phyloP scores from a whole-genome alignment of 2,888 invertebrate genomes.

The Flexamia atlantica region DNA sequence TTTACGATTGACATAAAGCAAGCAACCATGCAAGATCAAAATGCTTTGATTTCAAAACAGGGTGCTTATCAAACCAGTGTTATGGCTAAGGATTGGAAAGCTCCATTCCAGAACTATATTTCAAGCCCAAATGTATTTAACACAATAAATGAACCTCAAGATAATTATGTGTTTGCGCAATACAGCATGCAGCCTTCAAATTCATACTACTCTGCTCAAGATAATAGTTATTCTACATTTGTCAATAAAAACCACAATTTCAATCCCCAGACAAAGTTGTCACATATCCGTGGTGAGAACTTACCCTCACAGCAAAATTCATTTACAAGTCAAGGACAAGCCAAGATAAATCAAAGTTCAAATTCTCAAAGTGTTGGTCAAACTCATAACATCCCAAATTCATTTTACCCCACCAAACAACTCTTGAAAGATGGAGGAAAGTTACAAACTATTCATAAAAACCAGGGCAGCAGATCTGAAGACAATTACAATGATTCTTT shows the following conservation, averaged over 20 bases:
- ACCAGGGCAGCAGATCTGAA: background rate
- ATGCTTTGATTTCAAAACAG: constrained; percentile 36
- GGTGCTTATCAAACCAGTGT: constrained; percentile 44
- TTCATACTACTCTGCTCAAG: constrained; percentile 54
- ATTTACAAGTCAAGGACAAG: background rate
- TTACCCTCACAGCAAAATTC: constrained; percentile 5
- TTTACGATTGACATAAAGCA: constrained; percentile 48
- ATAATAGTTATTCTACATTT: constrained; percentile 28
- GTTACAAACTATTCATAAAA: background rate
- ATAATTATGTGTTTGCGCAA: constrained; percentile 58
- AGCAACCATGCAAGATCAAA: background rate
- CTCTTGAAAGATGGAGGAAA: constrained; percentile 3
- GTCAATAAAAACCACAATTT: constrained; percentile 35
- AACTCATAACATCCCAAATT: background rate
- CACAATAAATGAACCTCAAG: constrained; percentile 61
- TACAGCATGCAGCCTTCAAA: constrained; percentile 57
- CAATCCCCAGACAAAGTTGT: constrained; percentile 16
- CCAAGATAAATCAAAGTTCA: background rate
- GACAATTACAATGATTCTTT: background rate
- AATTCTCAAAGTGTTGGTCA: constrained; percentile 15
- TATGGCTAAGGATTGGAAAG: constrained; percentile 61
- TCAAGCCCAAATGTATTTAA: constrained; percentile 61
- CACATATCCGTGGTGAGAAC: background rate
- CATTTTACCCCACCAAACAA: constrained; percentile 18
- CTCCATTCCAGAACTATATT: constrained; percentile 59